Evolutionary conservation across 2,888 invertebrate species (phyloP).

Genomic region (Microchrysa polita): DNA sequence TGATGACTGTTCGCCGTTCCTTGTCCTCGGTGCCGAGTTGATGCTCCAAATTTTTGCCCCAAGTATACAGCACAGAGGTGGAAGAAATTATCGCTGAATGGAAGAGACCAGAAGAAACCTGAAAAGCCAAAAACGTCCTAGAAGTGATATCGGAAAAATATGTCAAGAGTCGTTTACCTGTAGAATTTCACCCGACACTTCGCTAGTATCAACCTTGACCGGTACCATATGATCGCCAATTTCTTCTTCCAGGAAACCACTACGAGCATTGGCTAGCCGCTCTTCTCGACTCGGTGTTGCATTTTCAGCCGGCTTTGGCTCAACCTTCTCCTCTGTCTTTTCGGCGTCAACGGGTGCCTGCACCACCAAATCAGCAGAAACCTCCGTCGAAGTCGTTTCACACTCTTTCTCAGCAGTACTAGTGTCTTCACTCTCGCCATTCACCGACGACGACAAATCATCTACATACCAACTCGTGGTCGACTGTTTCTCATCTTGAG

Average conservation of each 20-base stretch:
- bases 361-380: neutral
- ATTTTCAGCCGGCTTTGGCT: neutral
- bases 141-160: constrained; percentile 8
- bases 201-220: constrained; percentile 69
- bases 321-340: constrained; percentile 12
- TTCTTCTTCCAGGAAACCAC: constrained; percentile 48
- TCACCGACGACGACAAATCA: neutral
- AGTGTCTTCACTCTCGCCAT: neutral
- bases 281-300: constrained; percentile 3
- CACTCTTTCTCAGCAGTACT: neutral
- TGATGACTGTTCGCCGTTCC: constrained; percentile 59
- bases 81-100: constrained; percentile 81
- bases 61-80: constrained; percentile 77
- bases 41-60: constrained; percentile 92
- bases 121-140: constrained; percentile 24
- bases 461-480: constrained; percentile 14
- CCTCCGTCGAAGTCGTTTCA: neutral
- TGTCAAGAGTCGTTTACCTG: constrained; percentile 65
- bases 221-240: constrained; percentile 69
- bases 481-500: neutral
- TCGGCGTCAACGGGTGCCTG: neutral
- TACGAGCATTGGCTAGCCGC: constrained; percentile 47
- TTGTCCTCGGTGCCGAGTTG: constrained; percentile 75
- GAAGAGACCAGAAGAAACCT: constrained; percentile 80
- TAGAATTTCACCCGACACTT: constrained; percentile 71